Conservation (phyloP, 2,113 vertebrate genomes). For the Salminus brasiliensis region DNA sequence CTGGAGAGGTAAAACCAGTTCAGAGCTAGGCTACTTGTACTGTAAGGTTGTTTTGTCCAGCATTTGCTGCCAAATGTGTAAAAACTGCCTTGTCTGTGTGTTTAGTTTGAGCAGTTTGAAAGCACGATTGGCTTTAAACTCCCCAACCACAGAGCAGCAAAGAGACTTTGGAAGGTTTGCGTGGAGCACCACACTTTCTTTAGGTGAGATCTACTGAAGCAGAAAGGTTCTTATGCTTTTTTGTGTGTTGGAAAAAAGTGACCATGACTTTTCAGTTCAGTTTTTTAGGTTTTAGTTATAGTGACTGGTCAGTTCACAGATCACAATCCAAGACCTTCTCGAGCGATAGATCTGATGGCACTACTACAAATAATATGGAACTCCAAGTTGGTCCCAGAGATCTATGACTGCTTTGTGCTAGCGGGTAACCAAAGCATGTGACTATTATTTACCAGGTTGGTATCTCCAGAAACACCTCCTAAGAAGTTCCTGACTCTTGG, state of each 20-base stretch:
- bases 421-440: neutral
- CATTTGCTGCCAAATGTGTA: neutral
- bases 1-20: conserved; percentile 86
- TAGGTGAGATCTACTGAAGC: conserved; percentile 78
- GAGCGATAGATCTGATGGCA: neutral
- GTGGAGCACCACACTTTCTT: conserved; percentile 99
- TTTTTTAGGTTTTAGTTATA: too few relatives aligned
- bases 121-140: conserved; percentile 98
- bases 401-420: neutral
- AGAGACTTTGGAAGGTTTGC: conserved; percentile 97
- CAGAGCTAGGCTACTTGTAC: neutral
- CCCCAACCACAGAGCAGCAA: conserved; percentile 94
- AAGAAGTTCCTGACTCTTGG: conserved; percentile 93
- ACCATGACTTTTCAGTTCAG: too few relatives aligned
- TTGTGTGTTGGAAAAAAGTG: too few relatives aligned
- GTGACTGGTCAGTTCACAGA: too few relatives aligned
- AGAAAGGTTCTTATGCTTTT: neutral
- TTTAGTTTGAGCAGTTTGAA: conserved; percentile 97
- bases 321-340: neutral
- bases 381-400: neutral
- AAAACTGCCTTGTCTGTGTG: conserved; percentile 35
- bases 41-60: neutral
- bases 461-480: conserved; percentile 91
- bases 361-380: neutral
- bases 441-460: conserved; percentile 73